Base-by-base conservation (phyloP, 2,113 vertebrate genomes). In the Triplophysa dalaica region DNA sequence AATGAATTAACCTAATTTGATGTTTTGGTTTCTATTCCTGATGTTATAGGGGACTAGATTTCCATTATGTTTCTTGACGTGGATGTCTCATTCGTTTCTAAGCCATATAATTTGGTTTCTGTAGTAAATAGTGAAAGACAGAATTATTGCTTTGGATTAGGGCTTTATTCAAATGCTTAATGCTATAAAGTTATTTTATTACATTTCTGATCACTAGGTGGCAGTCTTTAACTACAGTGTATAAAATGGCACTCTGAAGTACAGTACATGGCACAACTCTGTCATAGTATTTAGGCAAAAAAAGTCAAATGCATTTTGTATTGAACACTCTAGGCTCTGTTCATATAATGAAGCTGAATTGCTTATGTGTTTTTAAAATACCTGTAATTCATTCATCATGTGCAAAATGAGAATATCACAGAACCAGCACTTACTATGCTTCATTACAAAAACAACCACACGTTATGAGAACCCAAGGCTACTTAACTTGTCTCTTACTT, bases 171-270 rank as follows among this genome's bases (percentile, higher is more conserved):
- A 52, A 16, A 52, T 16, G 1, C 43, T 1, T 14, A 1, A 50
- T 73, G 63, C 9, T 19, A 29, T 5, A 14, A 8, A 41, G 10
- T 22, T 11, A 66, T 67, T 67, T 48, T 13, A 67, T 38, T 43
- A n/a, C 7, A 21, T 48, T 33, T 70, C 24, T 26, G 21, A 65
- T 88, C 89, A 88, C 86, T 83, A 90, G 89, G 86, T 87, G 91
- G 89, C 87, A 85, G 87, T 83, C 87, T 85, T 85, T 86, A 83
- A 83, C 85, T 87, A 82, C 60, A 21, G 7, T 60, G 19, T 13
- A 11, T 22, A 19, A 52, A 58, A 58, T 0, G 8, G 8, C 16
- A 56, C 13, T 50, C 50, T 21, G 8, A n/a, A 2, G 54, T 21
- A 58, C n/a, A 58, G 54, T 58, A 22, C 69, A 12, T 11, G 12